phyloP scores from a whole-genome alignment of 1,140 invertebrate genomes.

The Onthophagus taurus region DNA sequence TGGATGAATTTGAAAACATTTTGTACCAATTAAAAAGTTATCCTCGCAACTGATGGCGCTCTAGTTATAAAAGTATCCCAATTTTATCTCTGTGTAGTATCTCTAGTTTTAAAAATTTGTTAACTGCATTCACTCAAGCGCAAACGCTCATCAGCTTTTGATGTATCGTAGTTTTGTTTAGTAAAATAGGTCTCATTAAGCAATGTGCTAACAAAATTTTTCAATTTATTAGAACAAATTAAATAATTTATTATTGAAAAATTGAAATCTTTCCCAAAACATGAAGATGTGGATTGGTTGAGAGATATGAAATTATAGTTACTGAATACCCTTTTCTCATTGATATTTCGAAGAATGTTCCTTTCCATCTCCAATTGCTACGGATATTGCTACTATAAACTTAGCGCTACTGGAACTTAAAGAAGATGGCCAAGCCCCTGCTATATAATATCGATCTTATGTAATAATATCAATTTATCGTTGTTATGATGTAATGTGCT shows the following conservation, averaged over 20 bases:
- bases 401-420: too few relatives aligned
- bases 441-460: too few relatives aligned
- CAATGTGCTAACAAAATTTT: conserved; percentile 9
- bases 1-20: not conserved
- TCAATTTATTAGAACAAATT: conserved; percentile 2
- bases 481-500: too few relatives aligned
- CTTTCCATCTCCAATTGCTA: too few relatives aligned
- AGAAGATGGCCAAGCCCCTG: too few relatives aligned
- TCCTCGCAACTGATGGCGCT: not conserved
- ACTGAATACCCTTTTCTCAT: too few relatives aligned
- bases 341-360: too few relatives aligned
- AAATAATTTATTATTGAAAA: conserved; percentile 6
- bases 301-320: too few relatives aligned
- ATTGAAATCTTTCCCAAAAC: not conserved
- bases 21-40: conserved; percentile 1
- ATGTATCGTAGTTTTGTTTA: not conserved
- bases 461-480: too few relatives aligned
- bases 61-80: not conserved
- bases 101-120: not conserved
- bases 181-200: not conserved
- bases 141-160: not conserved
- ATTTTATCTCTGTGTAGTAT: conserved; percentile 1
- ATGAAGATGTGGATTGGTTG: too few relatives aligned
- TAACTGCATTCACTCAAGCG: not conserved
- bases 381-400: too few relatives aligned